Evolutionary conservation across 2,888 invertebrate species (phyloP), one percentile per base, ranked within the genome.

Genomic region (Corythucha ciliata): DNA sequence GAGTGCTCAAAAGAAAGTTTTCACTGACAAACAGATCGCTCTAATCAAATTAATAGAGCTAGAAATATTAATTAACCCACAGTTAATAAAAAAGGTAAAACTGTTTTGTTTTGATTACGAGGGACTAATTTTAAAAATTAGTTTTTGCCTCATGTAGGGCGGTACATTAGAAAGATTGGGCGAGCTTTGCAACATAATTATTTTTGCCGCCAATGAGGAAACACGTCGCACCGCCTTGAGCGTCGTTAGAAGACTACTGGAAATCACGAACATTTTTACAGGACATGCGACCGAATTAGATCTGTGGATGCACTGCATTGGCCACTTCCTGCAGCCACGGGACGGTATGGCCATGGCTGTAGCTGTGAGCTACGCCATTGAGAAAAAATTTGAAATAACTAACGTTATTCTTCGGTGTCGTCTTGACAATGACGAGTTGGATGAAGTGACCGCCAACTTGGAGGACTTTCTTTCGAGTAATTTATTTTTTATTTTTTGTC

Each of bases 261-360:
- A n/a, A n/a, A n/a, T n/a, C n/a, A n/a, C n/a, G n/a, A n/a, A n/a
- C n/a, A n/a, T 34, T 34, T 5, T 36, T 42, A 18, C 45, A 44
- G 51, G 29, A 8, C 39, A 37, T 22, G n/a, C 34, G n/a, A 45
- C 21, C 18, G 55, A 56, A 26, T 46, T 53, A 6, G 45, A 45
- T 1, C 33, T 56, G 40, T 56, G 55, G 55, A 50, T 56, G 21
- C 29, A 36, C 18, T 56, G 55, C 24, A 53, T 56, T 21, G 47
- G 42, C 8, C 40, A 32, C 8, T 10, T 47, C 29, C 20, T 42
- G 3, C 8, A 37, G 24, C 12, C 16, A 10, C 34, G 26, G 6
- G 39, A 53, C 27, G 55, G 55, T 14, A 20, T 33, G 10, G 36
- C 36, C 16, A 27, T 56, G 29, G 45, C 55, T 10, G 39, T 21